phyloP scores from a whole-genome alignment of 2,797 vertebrate genomes.

The Scolopax rusticola region DNA sequence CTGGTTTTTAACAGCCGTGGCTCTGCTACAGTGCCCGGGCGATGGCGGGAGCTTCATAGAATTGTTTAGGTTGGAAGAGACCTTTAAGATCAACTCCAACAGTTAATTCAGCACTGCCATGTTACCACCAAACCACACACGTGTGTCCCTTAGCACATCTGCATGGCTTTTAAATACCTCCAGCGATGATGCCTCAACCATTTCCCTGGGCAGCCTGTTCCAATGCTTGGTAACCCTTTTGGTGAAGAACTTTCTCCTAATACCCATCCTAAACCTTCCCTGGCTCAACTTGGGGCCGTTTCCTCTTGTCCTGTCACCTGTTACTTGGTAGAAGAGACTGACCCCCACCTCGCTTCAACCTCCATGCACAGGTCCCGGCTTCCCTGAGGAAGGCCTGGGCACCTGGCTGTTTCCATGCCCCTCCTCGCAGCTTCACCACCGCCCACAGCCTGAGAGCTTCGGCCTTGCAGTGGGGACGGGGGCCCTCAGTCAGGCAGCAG shows the following conservation, averaged over 20 bases:
- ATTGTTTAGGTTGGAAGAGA: not conserved
- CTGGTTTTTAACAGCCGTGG: rapidly evolving
- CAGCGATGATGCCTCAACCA: not conserved
- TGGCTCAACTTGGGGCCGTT: not conserved
- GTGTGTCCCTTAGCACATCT: not conserved
- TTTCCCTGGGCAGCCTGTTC: not conserved
- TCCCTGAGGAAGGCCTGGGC: not conserved
- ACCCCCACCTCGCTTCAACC: not conserved
- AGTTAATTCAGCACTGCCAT: not conserved
- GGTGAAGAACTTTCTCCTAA: not conserved
- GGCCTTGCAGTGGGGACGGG: rapidly evolving
- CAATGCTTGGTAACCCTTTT: not conserved
- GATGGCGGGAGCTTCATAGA: not conserved
- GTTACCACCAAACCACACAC: not conserved
- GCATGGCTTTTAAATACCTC: not conserved
- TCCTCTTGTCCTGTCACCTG: not conserved
- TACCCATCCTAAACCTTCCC: not conserved
- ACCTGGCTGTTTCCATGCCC: not conserved
- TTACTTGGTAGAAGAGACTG: not conserved
- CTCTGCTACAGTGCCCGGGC: rapidly evolving
- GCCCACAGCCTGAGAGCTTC: rapidly evolving
- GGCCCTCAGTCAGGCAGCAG: not conserved
- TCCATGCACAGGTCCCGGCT: rapidly evolving
- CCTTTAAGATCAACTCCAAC: not conserved
- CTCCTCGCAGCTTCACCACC: not conserved